Evolutionary conservation across 1,140 invertebrate species (phyloP), one percentile per base, ranked within the genome.

Genomic region (Bombus waltoni): DNA sequence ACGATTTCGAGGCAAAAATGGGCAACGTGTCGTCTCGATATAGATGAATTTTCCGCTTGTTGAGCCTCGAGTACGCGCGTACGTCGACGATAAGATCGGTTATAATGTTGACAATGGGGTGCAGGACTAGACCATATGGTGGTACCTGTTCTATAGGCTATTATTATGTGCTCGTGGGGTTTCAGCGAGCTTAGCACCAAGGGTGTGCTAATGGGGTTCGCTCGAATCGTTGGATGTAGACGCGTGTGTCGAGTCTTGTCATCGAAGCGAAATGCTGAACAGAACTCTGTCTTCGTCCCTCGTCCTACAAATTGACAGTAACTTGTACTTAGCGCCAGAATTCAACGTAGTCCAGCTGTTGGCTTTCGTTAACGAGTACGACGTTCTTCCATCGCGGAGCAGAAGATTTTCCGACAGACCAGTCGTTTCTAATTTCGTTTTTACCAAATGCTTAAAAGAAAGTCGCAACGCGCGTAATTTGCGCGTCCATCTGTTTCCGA

Each of bases 41-140:
- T 94, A 93, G 93, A 90, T 82, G 87, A 93, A 95, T 95, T 95
- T 95, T 92, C 92, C 93, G 94, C 91, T 92, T 91, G 93, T 95
- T 95, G 92, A 95, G 85, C 85, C 81, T 91, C 86, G 90, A 94
- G 93, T 93, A 92, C 88, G 91, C 91, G 78, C 90, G 88, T 87
- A 78, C 73, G 47, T 71, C 87, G 88, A 78, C 83, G 88, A 85
- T 81, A 80, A 81, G 80, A 89, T 71, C 87, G 79, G 87, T 83
- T 90, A 47, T 82, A 88, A 86, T 93, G 90, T 92, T 88, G 92
- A 94, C 94, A 94, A 94, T 93, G 79, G 90, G 77, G 85, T 53
- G 81, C 86, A 81, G 90, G 73, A 57, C 35, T 74, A 88, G 92
- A 93, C 74, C 94, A 94, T 95, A 95, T 95, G 94, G 94, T 94